Evolutionary conservation across 2,888 invertebrate genomes (phyloP), one percentile per base, ranked within the genome.

Genomic region (Agonopterix subpropinquella): DNA sequence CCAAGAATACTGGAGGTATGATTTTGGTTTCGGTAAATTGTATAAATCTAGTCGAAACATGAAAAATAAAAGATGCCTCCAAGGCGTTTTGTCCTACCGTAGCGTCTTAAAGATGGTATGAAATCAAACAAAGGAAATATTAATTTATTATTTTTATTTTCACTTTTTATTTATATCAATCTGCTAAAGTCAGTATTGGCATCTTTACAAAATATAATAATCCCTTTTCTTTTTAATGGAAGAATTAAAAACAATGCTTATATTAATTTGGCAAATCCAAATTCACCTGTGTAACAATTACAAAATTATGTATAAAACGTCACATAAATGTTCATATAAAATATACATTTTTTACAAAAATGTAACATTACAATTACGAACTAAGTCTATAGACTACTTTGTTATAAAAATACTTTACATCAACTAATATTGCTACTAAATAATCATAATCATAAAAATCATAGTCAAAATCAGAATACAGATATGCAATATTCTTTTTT

Each of bases 341-440:
- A 84, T 86, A 85, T 86, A 87, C 84, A 84, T 80, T 81, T 85
- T 83, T 79, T 86, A 85, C 83, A 86, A 77, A 73, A 79, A 79
- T 79, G 76, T 77, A 79, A 80, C 71, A 75, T 77, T 75, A 77
- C 72, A 67, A 68, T 11, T 61, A 63, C 28, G 8, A 36, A 10
- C 44, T 52, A 48, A 45, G 44, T 62, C 68, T 79, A 78, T 49
- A 72, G 70, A 74, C 77, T 78, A 75, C 63, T 70, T 71, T 77
- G 70, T 76, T 78, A 77, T 66, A 80, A 79, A 80, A 80, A 82
- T 77, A 80, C 73, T 77, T 82, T 80, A 76, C 66, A 67, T 70
- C 63, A 58, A 73, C 67, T 77, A 78, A 69, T 75, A 77, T 75
- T 73, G 70, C 80, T 82, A 80, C 65, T 44, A 60, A 74, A 63